phyloP scores from a whole-genome alignment of 2,113 vertebrate species.

The Apaloderma vittatum region DNA sequence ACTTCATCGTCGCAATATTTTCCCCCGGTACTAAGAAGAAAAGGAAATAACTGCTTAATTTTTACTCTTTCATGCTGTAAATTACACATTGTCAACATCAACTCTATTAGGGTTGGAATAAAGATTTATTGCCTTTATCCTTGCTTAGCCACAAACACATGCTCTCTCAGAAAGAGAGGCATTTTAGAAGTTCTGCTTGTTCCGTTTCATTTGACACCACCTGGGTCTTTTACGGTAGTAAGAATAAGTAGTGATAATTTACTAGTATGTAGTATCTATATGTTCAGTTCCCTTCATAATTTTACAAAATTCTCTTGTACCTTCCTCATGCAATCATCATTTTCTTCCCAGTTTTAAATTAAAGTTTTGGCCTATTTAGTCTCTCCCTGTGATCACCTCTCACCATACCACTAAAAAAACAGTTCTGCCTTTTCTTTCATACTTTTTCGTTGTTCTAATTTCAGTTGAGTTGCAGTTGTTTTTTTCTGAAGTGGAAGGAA shows the following conservation, averaged over 20 bases:
- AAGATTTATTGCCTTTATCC: not conserved
- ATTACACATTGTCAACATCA: not conserved
- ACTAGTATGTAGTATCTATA: not conserved
- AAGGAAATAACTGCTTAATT: not conserved
- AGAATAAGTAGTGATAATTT: not conserved
- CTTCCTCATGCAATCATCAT: not conserved
- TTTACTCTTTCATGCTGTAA: not conserved
- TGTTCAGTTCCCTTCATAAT: not conserved
- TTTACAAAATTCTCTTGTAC: not conserved
- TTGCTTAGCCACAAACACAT: not conserved
- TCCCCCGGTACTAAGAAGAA: slow-evolving; percentile 90
- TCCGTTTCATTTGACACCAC: not conserved
- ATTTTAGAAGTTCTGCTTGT: not conserved
- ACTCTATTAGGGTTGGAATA: not conserved
- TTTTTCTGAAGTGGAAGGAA: not conserved
- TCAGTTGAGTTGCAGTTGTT: not conserved
- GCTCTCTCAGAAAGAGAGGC: not conserved
- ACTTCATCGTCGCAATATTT: slow-evolving; percentile 98
- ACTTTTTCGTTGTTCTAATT: not conserved
- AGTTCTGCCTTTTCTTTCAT: not conserved
- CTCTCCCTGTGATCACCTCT: not conserved
- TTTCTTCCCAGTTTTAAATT: not conserved
- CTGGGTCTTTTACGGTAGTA: not conserved
- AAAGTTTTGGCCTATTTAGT: not conserved
- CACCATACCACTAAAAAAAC: not conserved